Base-by-base conservation (phyloP, 2,888 invertebrate species). In the Anorthoa munda region DNA sequence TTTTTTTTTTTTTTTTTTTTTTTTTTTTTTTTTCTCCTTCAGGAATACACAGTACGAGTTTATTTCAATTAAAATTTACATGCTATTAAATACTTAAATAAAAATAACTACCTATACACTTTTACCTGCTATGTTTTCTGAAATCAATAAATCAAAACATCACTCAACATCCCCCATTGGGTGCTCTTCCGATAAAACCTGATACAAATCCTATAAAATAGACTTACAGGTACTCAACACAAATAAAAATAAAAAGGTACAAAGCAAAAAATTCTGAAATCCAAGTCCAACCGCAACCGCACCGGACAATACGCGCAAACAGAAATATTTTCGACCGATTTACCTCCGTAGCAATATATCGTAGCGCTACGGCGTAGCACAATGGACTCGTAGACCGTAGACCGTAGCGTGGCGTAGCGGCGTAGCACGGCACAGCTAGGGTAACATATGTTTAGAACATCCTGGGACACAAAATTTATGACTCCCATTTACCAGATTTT, bases 361-460 rank as follows among this genome's bases (percentile, higher is more conserved):
- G 86, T 88, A 88, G 87, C 87, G 76, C 76, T 90, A 89, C 90
- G 87, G 73, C 88, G 92, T 92, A 92, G 91, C 88, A 90, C 91
- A 90, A 89, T 90, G 84, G 86, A 84, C 86, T 84, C 88, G 89
- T 88, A 87, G 90, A 60, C 60, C 60, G 60, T 60, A 60, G 60
- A 39, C 39, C 39, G 39, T 39, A 86, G 80, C 89, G 85, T 83
- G 82, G 71, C 83, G 88, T 86, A 85, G 79, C 83, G 73, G 70
- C 82, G 86, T 86, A 84, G 85, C 79, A 84, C 86, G 77, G 75
- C 77, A 87, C 81, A 64, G 77, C 79, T 88, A 88, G 87, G 83
- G 88, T 80, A 72, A 79, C 87, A 75, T 80, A 79, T 76, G 81
- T 75, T 81, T 66, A 75, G 82, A 79, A 80, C 73, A 72, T 86